These are phyloP conservation scores for Carpatolechia fugitivella DNA, from an alignment of 2,888 invertebrate genomes.

Conservation along the genomic window DNA sequence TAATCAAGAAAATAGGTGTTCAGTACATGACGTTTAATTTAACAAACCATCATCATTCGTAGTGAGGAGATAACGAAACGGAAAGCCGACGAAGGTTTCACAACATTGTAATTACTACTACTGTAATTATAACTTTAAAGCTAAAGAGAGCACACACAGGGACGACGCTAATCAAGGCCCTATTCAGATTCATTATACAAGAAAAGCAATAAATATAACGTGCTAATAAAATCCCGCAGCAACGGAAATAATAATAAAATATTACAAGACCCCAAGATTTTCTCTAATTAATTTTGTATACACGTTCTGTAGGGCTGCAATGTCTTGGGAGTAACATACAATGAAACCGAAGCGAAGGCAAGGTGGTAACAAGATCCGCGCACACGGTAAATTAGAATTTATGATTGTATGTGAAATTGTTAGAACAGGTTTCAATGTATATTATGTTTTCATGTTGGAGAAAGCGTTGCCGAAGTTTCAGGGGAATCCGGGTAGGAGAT, in stretches of 20 bases:
- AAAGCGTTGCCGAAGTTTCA: conserved; percentile 50
- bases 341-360: conserved; percentile 69
- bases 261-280: conserved; percentile 73
- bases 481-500: conserved; percentile 44
- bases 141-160: conserved; percentile 54
- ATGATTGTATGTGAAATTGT: conserved; percentile 78
- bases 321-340: conserved; percentile 76
- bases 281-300: conserved; percentile 78
- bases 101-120: conserved; percentile 72
- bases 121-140: conserved; percentile 71
- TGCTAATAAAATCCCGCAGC: conserved; percentile 70
- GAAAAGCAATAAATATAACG: conserved; percentile 73
- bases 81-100: conserved; percentile 56
- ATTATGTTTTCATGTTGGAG: conserved; percentile 41
- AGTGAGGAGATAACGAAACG: conserved; percentile 52
- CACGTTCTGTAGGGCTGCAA: conserved; percentile 65
- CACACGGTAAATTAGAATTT: conserved; percentile 76
- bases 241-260: conserved; percentile 77
- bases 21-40: conserved; percentile 69
- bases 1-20: conserved; percentile 59
- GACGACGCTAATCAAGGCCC: conserved; percentile 68
- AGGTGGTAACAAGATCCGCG: conserved; percentile 71
- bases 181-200: conserved; percentile 69
- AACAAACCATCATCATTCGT: conserved; percentile 67
- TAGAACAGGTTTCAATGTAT: conserved; percentile 67